Evolutionary conservation across 2,888 invertebrate species (phyloP).

Genomic region (Antheraea assamensis): DNA sequence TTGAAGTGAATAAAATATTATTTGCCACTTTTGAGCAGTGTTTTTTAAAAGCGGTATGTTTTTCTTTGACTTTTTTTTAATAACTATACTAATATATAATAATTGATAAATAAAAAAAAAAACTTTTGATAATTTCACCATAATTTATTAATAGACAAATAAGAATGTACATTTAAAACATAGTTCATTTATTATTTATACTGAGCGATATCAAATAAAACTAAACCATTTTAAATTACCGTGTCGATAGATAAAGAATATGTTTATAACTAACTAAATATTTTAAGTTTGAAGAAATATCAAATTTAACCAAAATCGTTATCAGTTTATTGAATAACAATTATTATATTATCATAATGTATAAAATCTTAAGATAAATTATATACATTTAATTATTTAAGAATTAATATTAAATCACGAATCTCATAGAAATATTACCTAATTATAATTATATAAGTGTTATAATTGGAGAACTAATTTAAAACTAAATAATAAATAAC

Average conservation of each 20-base stretch:
- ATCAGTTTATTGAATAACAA: slow-evolving; percentile 16
- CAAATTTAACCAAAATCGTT: slow-evolving; percentile 8
- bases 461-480: slow-evolving; percentile 36
- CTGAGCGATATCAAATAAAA: slow-evolving; percentile 41
- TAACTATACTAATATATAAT: too few species aligned
- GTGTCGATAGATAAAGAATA: not conserved
- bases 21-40: too few species aligned
- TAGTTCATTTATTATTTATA: slow-evolving; percentile 39
- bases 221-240: not conserved
- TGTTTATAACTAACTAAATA: slow-evolving; percentile 25
- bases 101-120: slow-evolving; percentile 18
- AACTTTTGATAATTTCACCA: slow-evolving; percentile 40
- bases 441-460: slow-evolving; percentile 38
- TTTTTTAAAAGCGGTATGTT: too few species aligned
- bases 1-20: too few species aligned
- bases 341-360: slow-evolving; percentile 16
- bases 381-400: slow-evolving; percentile 39
- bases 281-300: slow-evolving; percentile 20
- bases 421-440: slow-evolving; percentile 48
- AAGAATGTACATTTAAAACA: slow-evolving; percentile 49
- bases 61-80: too few species aligned
- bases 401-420: slow-evolving; percentile 51
- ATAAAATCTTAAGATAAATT: slow-evolving; percentile 25
- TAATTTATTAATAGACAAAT: slow-evolving; percentile 62
- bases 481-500: slow-evolving; percentile 78